phyloP scores from a whole-genome alignment of 1,140 invertebrate genomes.

The Drosophila ohnishii region DNA sequence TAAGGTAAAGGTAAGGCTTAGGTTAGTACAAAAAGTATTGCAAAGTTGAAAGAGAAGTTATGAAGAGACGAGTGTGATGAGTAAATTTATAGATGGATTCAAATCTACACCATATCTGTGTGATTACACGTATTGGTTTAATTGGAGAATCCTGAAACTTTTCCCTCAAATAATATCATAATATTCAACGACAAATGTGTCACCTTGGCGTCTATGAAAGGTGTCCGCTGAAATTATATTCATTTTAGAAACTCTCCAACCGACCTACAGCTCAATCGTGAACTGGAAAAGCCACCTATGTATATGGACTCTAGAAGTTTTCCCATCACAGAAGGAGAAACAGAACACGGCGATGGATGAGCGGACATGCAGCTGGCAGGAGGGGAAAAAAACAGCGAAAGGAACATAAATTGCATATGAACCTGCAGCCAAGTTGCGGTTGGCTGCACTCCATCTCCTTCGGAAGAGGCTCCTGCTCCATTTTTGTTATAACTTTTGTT shows the following conservation, averaged over 20 bases:
- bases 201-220: background rate
- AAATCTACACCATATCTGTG: too few species aligned
- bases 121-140: background rate
- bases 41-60: background rate
- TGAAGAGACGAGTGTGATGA: background rate
- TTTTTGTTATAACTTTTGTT: conserved; percentile 9
- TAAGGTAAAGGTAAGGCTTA: too few species aligned
- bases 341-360: conserved; percentile 29
- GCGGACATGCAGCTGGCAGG: conserved; percentile 18
- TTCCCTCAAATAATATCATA: background rate
- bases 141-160: background rate
- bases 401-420: conserved; percentile 62
- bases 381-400: conserved; percentile 31
- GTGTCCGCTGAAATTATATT: background rate
- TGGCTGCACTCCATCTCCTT: conserved; percentile 47
- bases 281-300: conserved; percentile 6
- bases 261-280: conserved; percentile 25
- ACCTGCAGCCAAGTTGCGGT: conserved; percentile 48
- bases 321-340: conserved; percentile 27
- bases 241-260: background rate
- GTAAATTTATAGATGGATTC: background rate
- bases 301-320: conserved; percentile 12
- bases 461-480: conserved; percentile 27
- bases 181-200: fast-evolving
- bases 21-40: too few species aligned